Evolutionary conservation across 37 sponge, comb jelly and placozoan species (phyloP).

Genomic region (Beroe forskalii): DNA sequence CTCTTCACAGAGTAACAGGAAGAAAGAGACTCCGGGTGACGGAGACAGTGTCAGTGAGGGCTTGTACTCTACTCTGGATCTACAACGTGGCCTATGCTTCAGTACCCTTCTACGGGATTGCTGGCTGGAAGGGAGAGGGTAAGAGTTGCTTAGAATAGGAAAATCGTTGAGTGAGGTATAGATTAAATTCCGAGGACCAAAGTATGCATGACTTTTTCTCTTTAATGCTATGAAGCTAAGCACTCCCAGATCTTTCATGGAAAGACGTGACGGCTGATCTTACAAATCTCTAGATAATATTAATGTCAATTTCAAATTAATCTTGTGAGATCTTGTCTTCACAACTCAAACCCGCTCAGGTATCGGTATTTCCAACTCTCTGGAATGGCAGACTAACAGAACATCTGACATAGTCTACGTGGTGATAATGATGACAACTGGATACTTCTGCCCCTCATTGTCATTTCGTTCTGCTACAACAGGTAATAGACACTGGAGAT

Average conservation of each 20-base stretch:
- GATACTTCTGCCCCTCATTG: slow-evolving; percentile 38
- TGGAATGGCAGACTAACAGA: slow-evolving; percentile 4
- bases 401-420: slow-evolving; percentile 24
- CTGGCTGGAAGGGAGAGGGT: slow-evolving; percentile 47
- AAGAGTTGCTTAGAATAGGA: too few relatives aligned
- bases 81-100: slow-evolving; percentile 37
- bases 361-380: slow-evolving; percentile 50
- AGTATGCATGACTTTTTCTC: too few relatives aligned
- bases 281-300: too few relatives aligned
- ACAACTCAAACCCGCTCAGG: too few relatives aligned
- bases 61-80: slow-evolving; percentile 22
- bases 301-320: too few relatives aligned
- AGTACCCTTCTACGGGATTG: slow-evolving; percentile 46
- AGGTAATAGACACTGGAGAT: slow-evolving; percentile 5
- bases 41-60: not conserved
- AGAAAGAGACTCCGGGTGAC: not conserved
- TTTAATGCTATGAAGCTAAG: too few relatives aligned
- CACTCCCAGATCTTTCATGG: too few relatives aligned
- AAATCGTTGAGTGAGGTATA: too few relatives aligned
- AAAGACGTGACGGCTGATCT: too few relatives aligned
- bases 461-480: slow-evolving; percentile 60
- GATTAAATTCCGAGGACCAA: too few relatives aligned
- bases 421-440: slow-evolving; percentile 31
- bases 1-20: not conserved
- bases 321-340: too few relatives aligned